phyloP scores from a whole-genome alignment of 2,888 invertebrate genomes.

The Scelioninae gen. 1 region DNA sequence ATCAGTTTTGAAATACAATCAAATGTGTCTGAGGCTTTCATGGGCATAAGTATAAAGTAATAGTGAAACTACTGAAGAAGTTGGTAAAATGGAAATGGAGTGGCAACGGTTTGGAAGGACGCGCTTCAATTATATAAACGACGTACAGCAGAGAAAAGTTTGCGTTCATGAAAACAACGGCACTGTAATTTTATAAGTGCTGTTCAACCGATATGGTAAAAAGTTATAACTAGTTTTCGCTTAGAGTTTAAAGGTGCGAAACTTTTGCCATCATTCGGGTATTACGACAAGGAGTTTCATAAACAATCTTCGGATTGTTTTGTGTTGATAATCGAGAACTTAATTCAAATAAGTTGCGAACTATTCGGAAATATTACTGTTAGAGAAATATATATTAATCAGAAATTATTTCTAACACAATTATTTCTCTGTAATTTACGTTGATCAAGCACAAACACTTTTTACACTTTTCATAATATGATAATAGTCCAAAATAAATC shows the following conservation, averaged over 20 bases:
- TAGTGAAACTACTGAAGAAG: too few relatives aligned
- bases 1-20: conserved; percentile 35
- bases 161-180: conserved; percentile 30
- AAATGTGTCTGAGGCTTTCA: too few relatives aligned
- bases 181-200: conserved; percentile 32
- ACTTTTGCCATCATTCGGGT: conserved; percentile 55
- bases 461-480: too few relatives aligned
- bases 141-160: not conserved
- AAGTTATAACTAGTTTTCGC: conserved; percentile 61
- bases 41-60: too few relatives aligned
- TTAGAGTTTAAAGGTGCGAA: conserved; percentile 57
- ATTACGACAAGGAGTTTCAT: conserved; percentile 46
- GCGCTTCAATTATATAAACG: not conserved
- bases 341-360: conserved; percentile 28
- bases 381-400: not conserved
- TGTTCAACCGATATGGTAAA: conserved; percentile 55
- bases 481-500: too few relatives aligned
- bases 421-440: too few relatives aligned
- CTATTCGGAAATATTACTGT: conserved; percentile 8
- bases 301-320: conserved; percentile 46
- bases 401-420: too few relatives aligned
- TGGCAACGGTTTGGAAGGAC: too few relatives aligned
- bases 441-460: too few relatives aligned
- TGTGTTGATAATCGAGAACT: conserved; percentile 40
- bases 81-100: too few relatives aligned